These are phyloP conservation scores for Mellivora capensis DNA, from an alignment of 2,113 vertebrate genomes.

Conservation along the genomic window DNA sequence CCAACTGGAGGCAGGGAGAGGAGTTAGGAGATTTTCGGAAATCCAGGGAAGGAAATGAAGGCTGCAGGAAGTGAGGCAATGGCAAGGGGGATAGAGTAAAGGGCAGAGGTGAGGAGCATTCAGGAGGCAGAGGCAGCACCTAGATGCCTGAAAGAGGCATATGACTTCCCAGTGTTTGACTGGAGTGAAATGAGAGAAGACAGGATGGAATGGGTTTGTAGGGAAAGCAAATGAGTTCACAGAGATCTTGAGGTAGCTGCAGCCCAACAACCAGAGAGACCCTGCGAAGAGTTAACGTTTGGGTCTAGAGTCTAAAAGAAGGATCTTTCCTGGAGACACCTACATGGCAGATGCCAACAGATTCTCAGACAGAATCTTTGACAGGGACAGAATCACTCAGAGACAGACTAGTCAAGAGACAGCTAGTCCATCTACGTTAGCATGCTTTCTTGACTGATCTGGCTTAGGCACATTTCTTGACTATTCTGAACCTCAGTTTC, in stretches of 20 bases:
- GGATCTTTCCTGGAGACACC: neutral
- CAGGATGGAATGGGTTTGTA: neutral
- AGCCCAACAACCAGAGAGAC: neutral
- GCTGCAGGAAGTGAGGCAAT: neutral
- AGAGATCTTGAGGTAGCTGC: neutral
- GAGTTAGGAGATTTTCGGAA: neutral
- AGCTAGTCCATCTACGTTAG: neutral
- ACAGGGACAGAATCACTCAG: neutral
- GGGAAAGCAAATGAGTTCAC: neutral
- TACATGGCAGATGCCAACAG: neutral
- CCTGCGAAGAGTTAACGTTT: fast-evolving
- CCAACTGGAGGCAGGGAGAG: neutral
- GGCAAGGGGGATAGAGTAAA: neutral
- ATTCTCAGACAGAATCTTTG: neutral
- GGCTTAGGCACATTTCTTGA: neutral
- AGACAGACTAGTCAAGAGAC: neutral
- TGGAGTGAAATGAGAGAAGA: neutral
- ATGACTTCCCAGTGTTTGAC: neutral
- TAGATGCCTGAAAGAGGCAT: neutral
- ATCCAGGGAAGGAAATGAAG: neutral
- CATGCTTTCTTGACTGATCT: neutral
- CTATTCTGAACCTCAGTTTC: neutral
- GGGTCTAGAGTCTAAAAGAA: neutral
- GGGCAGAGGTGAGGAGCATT: fast-evolving
- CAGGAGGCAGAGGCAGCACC: fast-evolving